These are phyloP conservation scores for Litoditis marina DNA, from an alignment of 2,888 invertebrate species.

Conservation along the genomic window DNA sequence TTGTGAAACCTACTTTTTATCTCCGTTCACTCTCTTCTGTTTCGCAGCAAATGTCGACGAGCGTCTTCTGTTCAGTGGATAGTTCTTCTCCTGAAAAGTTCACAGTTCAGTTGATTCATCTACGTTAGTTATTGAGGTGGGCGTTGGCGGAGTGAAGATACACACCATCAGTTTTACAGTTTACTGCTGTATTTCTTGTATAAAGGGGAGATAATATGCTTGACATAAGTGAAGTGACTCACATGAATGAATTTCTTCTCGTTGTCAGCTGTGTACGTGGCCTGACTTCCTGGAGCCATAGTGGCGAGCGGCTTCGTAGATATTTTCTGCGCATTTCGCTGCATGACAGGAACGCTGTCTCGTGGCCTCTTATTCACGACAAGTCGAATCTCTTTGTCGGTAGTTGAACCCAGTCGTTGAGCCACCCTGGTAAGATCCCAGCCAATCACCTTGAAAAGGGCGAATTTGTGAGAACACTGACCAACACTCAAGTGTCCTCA, in stretches of 20 bases:
- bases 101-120: neutral
- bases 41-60: constrained; percentile 15
- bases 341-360: constrained; percentile 27
- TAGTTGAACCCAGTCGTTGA: constrained; percentile 27
- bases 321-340: constrained; percentile 22
- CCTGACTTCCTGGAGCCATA: constrained; percentile 31
- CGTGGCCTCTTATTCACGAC: constrained; percentile 72
- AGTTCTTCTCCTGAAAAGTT: neutral
- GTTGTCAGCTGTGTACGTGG: constrained; percentile 13
- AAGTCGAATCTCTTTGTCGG: constrained; percentile 71
- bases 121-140: neutral
- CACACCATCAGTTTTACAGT: too few relatives aligned
- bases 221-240: neutral
- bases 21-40: neutral
- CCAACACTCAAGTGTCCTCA: too few relatives aligned
- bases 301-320: constrained; percentile 27
- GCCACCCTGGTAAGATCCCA: constrained; percentile 47
- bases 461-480: neutral
- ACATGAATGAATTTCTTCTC: neutral
- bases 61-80: constrained; percentile 17
- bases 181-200: too few relatives aligned
- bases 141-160: neutral
- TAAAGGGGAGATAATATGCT: too few relatives aligned
- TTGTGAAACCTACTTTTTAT: constrained; percentile 3
- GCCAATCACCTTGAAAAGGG: constrained; percentile 32